Conservation (phyloP, 2,888 invertebrate genomes). For the Hypselothyrea guttata region DNA sequence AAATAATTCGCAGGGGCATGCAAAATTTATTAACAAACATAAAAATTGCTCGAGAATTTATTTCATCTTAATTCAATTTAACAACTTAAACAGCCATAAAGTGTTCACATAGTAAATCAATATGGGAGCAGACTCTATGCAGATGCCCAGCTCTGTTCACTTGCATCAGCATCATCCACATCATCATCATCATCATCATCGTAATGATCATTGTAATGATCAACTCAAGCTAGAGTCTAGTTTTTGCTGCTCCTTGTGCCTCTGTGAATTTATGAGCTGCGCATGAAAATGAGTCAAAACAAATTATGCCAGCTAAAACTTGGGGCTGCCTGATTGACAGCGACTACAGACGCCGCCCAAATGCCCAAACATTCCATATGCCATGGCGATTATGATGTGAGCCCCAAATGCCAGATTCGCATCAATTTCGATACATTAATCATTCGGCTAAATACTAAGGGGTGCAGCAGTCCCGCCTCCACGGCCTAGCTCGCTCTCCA, state of each 20-base stretch:
- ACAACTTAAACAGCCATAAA: constrained; percentile 80
- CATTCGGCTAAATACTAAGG: constrained; percentile 61
- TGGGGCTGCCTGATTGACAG: constrained; percentile 57
- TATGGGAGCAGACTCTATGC: constrained; percentile 48
- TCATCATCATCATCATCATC: constrained; percentile 22
- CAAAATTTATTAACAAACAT: constrained; percentile 79
- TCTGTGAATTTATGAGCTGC: constrained; percentile 67
- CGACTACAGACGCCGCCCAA: constrained; percentile 25
- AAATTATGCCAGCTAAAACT: constrained; percentile 63
- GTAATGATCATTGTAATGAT: constrained; percentile 9
- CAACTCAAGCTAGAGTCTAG: neutral
- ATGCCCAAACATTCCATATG: constrained; percentile 18
- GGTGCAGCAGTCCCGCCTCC: constrained; percentile 34
- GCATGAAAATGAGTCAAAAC: constrained; percentile 79
- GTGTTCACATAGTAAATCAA: constrained; percentile 80
- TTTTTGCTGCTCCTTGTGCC: constrained; percentile 19
- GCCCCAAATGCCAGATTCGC: constrained; percentile 25
- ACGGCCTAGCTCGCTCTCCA: no score
- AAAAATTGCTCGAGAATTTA: constrained; percentile 73
- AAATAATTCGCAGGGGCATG: constrained; percentile 69
- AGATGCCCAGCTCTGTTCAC: constrained; percentile 41
- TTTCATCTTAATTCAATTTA: constrained; percentile 80
- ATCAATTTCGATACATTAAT: constrained; percentile 65
- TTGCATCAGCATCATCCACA: no score
- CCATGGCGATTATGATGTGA: constrained; percentile 70